Evolutionary conservation across 1,140 invertebrate genomes (phyloP), one percentile per base, ranked within the genome.

Genomic region (Camponotus vicinus): DNA sequence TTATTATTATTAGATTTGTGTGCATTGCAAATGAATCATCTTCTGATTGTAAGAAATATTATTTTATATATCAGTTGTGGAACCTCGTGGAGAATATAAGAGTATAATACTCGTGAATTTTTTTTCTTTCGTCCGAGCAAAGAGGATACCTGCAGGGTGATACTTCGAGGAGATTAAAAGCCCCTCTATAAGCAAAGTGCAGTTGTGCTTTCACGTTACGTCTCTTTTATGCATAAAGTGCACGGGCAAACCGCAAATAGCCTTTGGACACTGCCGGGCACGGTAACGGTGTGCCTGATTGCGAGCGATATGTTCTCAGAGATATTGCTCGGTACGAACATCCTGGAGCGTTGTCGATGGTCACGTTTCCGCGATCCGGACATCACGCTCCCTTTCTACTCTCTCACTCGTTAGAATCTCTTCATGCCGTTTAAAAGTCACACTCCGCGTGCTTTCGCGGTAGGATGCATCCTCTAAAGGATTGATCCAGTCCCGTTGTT

Each of bases 221-320:
- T 89, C 88, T 89, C 76, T 89, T 89, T 89, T 90, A 88, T 91
- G 89, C 85, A 89, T 84, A 90, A 86, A 87, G 88, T 69, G 77
- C 83, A 88, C 82, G 89, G 63, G 71, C 67, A 86, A 52, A 91
- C 64, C 78, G 90, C 89, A 91, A 91, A 91, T 91, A 91, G 90
- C 90, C 90, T 89, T 91, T 90, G 88, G 90, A 89, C 90, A 91
- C 86, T 87, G 90, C 52, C 90, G 89, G 67, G 87, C 78, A 87
- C 82, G 59, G 85, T 90, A 91, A 91, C 87, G 87, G 85, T 89
- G 88, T 84, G 85, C 85, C 85, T 90, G 90, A 91, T 91, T 89
- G 89, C 90, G 89, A 89, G 84, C 90, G 89, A 90, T 91, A 91
- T 89, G 83, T 84, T 87, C 90, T 84, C 83, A 66, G 80, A 90